Evolutionary conservation across 1,140 invertebrate species (phyloP), one percentile per base, ranked within the genome.

Genomic region (Tetragonula clypearis): DNA sequence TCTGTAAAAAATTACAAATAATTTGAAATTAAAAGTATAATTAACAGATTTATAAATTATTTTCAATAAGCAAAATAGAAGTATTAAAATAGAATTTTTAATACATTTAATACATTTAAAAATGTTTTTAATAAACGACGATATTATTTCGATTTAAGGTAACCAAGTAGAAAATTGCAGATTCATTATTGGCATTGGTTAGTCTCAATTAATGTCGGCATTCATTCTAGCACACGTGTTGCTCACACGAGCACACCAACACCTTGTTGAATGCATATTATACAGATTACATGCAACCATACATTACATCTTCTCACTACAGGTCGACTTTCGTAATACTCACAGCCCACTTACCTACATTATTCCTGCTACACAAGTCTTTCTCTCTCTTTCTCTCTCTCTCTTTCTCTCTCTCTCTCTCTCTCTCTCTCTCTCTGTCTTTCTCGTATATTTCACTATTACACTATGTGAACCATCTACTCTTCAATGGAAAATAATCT

Each of bases 331-430:
- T 93, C 91, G 88, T 91, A 91, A 92, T 93, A 91, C 92, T 89
- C 92, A 92, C 93, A 95, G 93, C 93, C 93, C 92, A 95, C 94
- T 95, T 95, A 95, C 94, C 94, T 95, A 95, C 93, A 95, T 95
- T 94, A 94, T 82, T 71, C 86, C 62, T 79, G 55, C 82, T 58
- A 62, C 41, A 23, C 17, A 26, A 71, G 41, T 15, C 23, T 77
- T 30, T 79, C 73, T 79, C 55, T 58, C n/a, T 49, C 41, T 49
- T 6, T 41, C 4, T 41, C 41, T 41, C 4, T 41, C 41, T 41
- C 41, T 41, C 4, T 41, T 6, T 41, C 41, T 8, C 4, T 41
- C 41, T 41, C 41, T 8, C 41, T 41, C 41, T 41, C 41, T 5
- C 41, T 41, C 6, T 41, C 41, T 41, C 5, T 41, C 41, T 49